Evolutionary conservation across 53 echinoderm and acorn worm species (phyloP).

Genomic region (Apostichopus leukothele): DNA sequence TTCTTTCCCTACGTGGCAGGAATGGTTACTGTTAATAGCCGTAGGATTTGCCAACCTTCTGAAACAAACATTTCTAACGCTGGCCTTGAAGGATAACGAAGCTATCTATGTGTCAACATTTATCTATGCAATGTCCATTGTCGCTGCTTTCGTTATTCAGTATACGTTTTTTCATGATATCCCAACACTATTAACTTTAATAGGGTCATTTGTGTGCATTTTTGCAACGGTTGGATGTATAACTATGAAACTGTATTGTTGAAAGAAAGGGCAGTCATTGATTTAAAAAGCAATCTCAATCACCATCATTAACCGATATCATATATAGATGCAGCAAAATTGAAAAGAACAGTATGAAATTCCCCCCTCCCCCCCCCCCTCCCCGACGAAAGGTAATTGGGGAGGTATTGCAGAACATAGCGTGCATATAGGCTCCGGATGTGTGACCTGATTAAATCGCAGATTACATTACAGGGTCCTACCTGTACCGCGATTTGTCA

Average conservation of each 20-base stretch:
- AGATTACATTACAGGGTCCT: too few species aligned
- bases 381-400: too few species aligned
- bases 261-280: neutral
- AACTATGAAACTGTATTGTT: neutral
- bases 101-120: constrained; percentile 19
- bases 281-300: too few species aligned
- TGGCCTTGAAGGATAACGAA: neutral
- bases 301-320: too few species aligned
- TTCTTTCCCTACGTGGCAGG: neutral
- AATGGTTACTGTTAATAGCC: neutral
- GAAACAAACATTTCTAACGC: constrained; percentile 26
- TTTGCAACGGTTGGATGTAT: constrained; percentile 5
- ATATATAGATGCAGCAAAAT: too few species aligned
- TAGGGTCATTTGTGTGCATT: constrained; percentile 8
- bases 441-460: too few species aligned
- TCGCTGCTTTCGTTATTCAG: neutral
- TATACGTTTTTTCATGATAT: neutral
- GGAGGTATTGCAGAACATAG: too few species aligned
- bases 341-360: too few species aligned
- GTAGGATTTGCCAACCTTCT: neutral
- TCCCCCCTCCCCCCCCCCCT: too few species aligned
- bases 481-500: too few species aligned
- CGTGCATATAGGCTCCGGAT: too few species aligned
- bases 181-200: neutral
- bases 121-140: neutral